These are phyloP conservation scores for Syritta pipiens DNA, from an alignment of 2,888 invertebrate species.

Conservation along the genomic window DNA sequence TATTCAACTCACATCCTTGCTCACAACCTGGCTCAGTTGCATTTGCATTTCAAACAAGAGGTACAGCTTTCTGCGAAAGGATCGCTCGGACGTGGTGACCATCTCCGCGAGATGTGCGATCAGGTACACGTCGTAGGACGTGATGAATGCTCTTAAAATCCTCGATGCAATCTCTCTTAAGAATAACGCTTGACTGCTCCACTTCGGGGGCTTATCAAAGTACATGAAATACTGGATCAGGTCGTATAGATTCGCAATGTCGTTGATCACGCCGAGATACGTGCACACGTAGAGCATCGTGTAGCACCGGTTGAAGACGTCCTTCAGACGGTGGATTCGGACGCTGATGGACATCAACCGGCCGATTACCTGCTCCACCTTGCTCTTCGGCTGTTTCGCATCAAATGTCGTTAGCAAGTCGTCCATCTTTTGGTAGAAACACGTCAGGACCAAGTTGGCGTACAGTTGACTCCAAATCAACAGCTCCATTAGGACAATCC, in stretches of 20 bases:
- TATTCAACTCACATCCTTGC: too few relatives aligned
- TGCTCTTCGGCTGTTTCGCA: background rate
- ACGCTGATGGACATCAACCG: background rate
- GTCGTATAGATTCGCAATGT: too few relatives aligned
- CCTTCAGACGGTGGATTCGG: background rate
- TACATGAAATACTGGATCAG: too few relatives aligned
- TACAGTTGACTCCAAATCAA: background rate
- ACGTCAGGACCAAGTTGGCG: background rate
- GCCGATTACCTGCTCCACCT: background rate
- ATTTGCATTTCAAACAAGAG: too few relatives aligned
- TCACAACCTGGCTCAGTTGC: too few relatives aligned
- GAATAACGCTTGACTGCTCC: too few relatives aligned
- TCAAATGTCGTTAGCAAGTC: background rate
- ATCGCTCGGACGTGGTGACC: background rate
- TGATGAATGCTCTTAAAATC: background rate
- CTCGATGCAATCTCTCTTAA: too few relatives aligned
- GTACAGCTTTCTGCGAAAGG: background rate
- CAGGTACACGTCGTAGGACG: background rate
- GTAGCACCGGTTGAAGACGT: too few relatives aligned
- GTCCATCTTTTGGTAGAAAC: background rate
- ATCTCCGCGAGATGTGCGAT: background rate
- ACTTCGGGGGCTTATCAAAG: too few relatives aligned
- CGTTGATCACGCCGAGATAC: too few relatives aligned
- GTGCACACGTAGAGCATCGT: too few relatives aligned
- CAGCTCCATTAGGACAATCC: background rate